These are phyloP conservation scores for Xylota sylvarum DNA, from an alignment of 2,888 invertebrate species.

Conservation along the genomic window DNA sequence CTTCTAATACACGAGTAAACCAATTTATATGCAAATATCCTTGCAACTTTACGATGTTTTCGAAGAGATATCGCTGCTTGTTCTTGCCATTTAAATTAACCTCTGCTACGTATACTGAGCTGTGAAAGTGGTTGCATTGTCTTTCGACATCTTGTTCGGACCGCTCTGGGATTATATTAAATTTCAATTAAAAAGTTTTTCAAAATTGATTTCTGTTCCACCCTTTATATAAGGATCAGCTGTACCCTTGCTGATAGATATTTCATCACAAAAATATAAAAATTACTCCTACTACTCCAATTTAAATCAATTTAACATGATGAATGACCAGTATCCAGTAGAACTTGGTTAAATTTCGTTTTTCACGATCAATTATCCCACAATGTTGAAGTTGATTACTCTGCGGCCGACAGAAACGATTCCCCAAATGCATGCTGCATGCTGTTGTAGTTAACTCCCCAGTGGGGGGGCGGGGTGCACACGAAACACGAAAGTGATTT, in stretches of 20 bases:
- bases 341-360: conserved; percentile 30
- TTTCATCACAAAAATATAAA: no score
- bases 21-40: conserved; percentile 75
- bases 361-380: conserved; percentile 64
- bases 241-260: no score
- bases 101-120: conserved; percentile 51
- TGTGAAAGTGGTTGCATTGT: conserved; percentile 66
- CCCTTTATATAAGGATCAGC: no score
- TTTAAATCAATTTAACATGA: conserved; percentile 45
- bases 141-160: conserved; percentile 66
- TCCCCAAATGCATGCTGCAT: conserved; percentile 20
- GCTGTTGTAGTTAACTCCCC: conserved; percentile 39
- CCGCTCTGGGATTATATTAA: conserved; percentile 55
- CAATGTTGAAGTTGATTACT: conserved; percentile 59
- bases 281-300: background rate
- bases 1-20: conserved; percentile 57
- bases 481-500: conserved; percentile 49
- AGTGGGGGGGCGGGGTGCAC: background rate
- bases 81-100: conserved; percentile 73
- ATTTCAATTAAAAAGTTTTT: conserved; percentile 72
- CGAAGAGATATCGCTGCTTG: conserved; percentile 52
- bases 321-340: conserved; percentile 22
- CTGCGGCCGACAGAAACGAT: background rate
- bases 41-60: conserved; percentile 70
- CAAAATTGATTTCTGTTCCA: conserved; percentile 49